Conservation (phyloP, 2,888 invertebrate genomes). For the Thyatira batis region DNA sequence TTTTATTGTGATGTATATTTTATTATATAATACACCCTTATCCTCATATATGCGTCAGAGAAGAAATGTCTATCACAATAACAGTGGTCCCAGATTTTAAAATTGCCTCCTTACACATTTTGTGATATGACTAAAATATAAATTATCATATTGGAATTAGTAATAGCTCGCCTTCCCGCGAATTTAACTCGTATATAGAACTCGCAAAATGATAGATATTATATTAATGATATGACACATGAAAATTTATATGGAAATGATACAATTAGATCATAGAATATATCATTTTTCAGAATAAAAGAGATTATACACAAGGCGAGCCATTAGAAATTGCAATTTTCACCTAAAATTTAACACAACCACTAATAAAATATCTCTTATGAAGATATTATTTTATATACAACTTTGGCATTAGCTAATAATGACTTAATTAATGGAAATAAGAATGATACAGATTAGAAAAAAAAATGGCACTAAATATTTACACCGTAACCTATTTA, state of each 20-base stretch:
- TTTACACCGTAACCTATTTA: slow-evolving; percentile 51
- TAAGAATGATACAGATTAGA: slow-evolving; percentile 9
- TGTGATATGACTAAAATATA: slow-evolving; percentile 25
- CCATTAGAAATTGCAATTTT: background rate
- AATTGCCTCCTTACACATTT: slow-evolving; percentile 35
- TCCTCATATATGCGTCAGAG: slow-evolving; percentile 30
- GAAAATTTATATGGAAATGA: background rate
- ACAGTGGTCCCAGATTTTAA: slow-evolving; percentile 29
- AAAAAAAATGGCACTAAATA: slow-evolving; percentile 63
- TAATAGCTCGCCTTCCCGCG: background rate
- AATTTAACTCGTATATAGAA: too few relatives aligned
- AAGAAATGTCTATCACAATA: slow-evolving; percentile 42
- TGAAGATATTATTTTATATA: slow-evolving; percentile 43
- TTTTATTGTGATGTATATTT: slow-evolving; percentile 16
- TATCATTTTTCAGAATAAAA: background rate
- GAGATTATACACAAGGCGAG: background rate
- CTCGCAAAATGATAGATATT: too few relatives aligned
- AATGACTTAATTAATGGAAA: slow-evolving; percentile 36
- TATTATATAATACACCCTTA: slow-evolving; percentile 44
- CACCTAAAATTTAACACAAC: background rate
- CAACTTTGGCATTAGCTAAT: slow-evolving; percentile 79
- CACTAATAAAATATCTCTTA: slow-evolving; percentile 14
- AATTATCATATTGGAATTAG: background rate
- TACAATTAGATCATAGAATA: background rate
- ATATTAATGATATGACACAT: background rate